Base-by-base conservation (phyloP, 2,113 vertebrate genomes). In the Rhynchopsitta pachyrhyncha region DNA sequence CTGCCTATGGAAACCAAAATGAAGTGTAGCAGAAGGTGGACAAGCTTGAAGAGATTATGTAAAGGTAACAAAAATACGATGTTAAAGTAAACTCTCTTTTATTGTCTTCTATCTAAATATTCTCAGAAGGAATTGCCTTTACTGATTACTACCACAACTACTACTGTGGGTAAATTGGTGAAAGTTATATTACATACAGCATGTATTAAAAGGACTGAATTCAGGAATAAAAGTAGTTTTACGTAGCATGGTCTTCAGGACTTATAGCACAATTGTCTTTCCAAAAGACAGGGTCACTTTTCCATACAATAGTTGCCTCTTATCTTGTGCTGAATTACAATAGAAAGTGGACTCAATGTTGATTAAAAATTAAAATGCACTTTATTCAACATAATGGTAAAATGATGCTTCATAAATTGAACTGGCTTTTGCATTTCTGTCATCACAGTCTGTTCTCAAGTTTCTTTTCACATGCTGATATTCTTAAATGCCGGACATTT, bases 351-450 rank as follows among this genome's bases (percentile, higher is more conserved):
- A 42, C 55, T 86, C 44, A 68, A 57, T 88, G 86, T 66, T 94
- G 89, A 90, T 97, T 94, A 96, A 95, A 96, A 93, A 96, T 93
- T 96, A 90, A 96, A 97, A 86, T 41, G 35, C 44, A 41, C 47
- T 92, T 96, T 88, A 90, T 96, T 96, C 66, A 64, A 86, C 47
- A 71, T 88, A 94, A 84, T 52, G 39, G 62, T 69, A 88, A 90
- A 90, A 35, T 3, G 5, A 71, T 68, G 35, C 55, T 86, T 50
- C 4, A 1, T 81, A 94, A 83, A 81, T 93, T 81, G 60, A 90
- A 83, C 42, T 41, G 60, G 63, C 60, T 95, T 88, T 94, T 90
- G 59, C 35, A 86, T 93, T 96, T 92, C 50, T 83, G 20, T 92
- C 90, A 75, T 95, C 82, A 37, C 24, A 75, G 10, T 31, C 90